Percentiles rank a stretch among this genome's conserved stretches.
These are phyloP conservation scores for Sula dactylatra DNA, from an alignment of 2,113 vertebrate species.

Conservation along the genomic window DNA sequence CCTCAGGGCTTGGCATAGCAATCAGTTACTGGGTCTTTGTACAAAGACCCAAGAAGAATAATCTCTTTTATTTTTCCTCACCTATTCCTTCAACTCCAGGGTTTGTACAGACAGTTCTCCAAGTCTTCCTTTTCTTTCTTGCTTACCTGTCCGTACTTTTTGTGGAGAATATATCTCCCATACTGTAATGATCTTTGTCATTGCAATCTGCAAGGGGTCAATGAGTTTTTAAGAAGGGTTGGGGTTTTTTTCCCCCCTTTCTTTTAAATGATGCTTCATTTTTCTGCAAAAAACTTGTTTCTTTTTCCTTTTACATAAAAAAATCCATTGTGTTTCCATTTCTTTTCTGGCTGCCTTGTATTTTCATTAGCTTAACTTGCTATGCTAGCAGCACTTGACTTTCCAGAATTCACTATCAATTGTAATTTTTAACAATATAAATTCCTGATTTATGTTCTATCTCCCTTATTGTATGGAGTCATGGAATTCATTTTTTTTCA, in stretches of 20 bases:
- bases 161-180: neutral
- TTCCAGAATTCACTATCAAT: neutral
- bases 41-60: neutral
- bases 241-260: no score
- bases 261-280: neutral
- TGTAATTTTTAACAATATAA: neutral
- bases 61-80: neutral
- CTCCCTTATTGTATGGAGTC: neutral
- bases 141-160: neutral
- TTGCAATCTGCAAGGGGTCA: neutral
- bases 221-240: neutral
- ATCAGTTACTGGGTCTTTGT: neutral
- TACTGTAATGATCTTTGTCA: neutral
- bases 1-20: neutral
- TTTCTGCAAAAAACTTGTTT: neutral
- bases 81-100: neutral
- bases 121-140: neutral
- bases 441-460: neutral
- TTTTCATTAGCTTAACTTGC: neutral
- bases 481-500: neutral
- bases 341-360: neutral
- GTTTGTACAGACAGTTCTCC: neutral
- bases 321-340: neutral
- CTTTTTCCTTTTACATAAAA: neutral
- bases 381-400: neutral